Evolutionary conservation across 1,140 invertebrate genomes (phyloP), one percentile per base, ranked within the genome.

Genomic region (Megalopta genalis): DNA sequence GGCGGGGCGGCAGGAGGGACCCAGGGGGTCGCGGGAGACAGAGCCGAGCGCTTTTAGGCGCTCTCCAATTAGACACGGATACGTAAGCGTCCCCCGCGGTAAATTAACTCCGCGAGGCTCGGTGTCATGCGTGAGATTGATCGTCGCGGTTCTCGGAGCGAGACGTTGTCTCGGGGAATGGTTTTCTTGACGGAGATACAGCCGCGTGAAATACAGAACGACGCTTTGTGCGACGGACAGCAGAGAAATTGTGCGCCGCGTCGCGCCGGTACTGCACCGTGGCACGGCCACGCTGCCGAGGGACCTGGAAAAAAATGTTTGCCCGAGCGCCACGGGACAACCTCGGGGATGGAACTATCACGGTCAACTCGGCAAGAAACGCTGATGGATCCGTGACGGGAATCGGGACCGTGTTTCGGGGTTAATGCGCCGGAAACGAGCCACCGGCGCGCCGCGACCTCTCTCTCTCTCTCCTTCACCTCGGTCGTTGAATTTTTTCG

Each of bases 51-150:
- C 67, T 69, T 81, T 85, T 39, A 70, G 66, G 27, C 66, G 70
- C 14, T 72, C 74, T 59, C 83, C 83, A 85, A 86, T 86, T 86
- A 86, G 84, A 86, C 84, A 82, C 79, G 84, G 84, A 85, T 85
- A 85, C 78, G 69, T 82, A 78, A 79, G 57, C 80, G 71, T 54
- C 16, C 25, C 76, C 76, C 68, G 70, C 74, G 83, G 83, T 85
- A 86, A 85, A 86, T 86, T 86, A 85, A 86, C 84, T 86, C 66
- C 59, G 62, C 62, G 70, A 71, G 84, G 64, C 78, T 75, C 76
- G 49, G 74, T 73, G 84, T 86, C 84, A 78, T 76, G 85, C 81
- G 84, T 64, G 81, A 83, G 84, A 87, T 86, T 86, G 84, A 86
- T 86, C 83, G 83, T 72, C 83, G 69, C 68, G 57, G 69, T 77